Evolutionary conservation across 2,113 vertebrate genomes (phyloP).

Genomic region (Hippocampus barbouri): DNA sequence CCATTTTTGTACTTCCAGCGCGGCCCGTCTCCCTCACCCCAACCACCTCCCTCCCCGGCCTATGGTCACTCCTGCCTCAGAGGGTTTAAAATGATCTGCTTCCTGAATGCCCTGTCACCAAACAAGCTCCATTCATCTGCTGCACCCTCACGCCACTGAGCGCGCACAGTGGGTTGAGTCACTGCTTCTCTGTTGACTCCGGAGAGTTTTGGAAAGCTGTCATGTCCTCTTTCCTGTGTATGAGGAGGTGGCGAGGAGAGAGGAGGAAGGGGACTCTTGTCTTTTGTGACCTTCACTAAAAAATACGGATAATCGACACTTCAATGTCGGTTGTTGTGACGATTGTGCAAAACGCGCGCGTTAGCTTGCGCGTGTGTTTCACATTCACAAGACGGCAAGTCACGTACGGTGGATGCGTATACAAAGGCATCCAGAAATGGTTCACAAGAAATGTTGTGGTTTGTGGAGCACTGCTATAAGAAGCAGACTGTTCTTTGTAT

Average conservation of each 20-base stretch:
- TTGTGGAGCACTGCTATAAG: neutral
- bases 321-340: too few species aligned
- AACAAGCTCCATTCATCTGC: conserved; percentile 46
- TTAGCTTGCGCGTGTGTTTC: too few species aligned
- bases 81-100: conserved; percentile 29
- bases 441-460: conserved; percentile 13
- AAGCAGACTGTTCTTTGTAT: neutral
- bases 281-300: neutral
- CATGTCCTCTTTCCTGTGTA: conserved; percentile 56
- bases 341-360: too few species aligned
- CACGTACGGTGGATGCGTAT: too few species aligned
- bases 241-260: conserved; percentile 31
- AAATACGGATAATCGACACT: neutral
- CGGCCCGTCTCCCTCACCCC: too few species aligned
- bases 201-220: conserved; percentile 57
- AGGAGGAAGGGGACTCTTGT: conserved; percentile 37
- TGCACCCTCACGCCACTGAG: conserved; percentile 51
- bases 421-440: neutral
- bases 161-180: conserved; percentile 68
- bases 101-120: conserved; percentile 27
- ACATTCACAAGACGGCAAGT: too few species aligned
- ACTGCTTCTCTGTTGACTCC: conserved; percentile 47
- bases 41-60: neutral
- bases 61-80: conserved; percentile 25
- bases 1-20: too few species aligned